Evolutionary conservation across 2,888 invertebrate genomes (phyloP), one percentile per base, ranked within the genome.

Genomic region (Teleiodes luculella): DNA sequence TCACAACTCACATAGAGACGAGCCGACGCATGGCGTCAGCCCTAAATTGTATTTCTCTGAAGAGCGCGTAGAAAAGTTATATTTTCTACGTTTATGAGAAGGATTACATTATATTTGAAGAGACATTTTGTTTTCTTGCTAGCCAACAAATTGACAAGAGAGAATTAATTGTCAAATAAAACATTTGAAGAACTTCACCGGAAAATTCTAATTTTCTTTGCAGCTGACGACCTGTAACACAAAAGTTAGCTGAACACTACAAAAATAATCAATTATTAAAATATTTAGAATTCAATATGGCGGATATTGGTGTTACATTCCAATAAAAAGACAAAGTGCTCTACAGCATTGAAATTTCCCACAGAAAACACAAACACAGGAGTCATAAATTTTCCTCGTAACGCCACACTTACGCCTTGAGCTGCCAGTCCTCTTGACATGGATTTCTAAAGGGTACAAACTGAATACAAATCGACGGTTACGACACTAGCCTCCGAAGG

Each of bases 361-460:
- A 72, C 67, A 72, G 67, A 68, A n/a, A n/a, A 66, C 65, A 70
- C 43, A 65, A 58, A 70, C 69, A 63, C 65, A 68, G 66, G 64
- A 59, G 68, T 71, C 72, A 73, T 87, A 84, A 83, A 85, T 86
- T 86, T 83, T 82, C 86, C 86, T 83, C 64, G 68, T 72, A 74
- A 66, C 70, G 70, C 70, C 73, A 68, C 74, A 69, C 65, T 65
- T 71, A 68, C 73, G 75, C 81, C 82, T 83, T 81, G 79, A 73
- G 76, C 71, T 75, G 80, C 73, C 78, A 73, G 78, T 76, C 78
- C 75, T 80, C 89, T 88, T 89, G 88, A 89, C 89, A 89, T 88
- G 87, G 86, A 86, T 88, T 87, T 85, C 86, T 80, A 87, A 76
- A 78, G 75, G 67, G 67, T 73, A 72, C 78, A 72, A 65, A 72